Evolutionary conservation across 1,140 invertebrate genomes (phyloP), one percentile per base, ranked within the genome.

Genomic region (Drosophila melanica): DNA sequence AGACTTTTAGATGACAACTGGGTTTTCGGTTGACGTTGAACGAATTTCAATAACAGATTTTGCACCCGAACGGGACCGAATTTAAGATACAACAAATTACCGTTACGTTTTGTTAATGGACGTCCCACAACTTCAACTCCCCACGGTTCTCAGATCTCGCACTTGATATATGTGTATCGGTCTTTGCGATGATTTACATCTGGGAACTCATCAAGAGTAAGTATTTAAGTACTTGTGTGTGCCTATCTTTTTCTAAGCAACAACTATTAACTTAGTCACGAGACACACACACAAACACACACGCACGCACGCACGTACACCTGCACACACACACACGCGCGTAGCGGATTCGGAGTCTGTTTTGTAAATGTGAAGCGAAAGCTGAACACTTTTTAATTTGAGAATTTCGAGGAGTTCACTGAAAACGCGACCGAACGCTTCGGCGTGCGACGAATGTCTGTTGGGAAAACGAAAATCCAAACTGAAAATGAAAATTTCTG

Each of bases 11-110:
- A 87, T 87, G 65, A 77, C 55, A 58, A 45, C 20, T 14, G 64
- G 10, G 9, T 53, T 57, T 57, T 27, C 45, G 41, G n/a, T 68
- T 59, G 37, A 47, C 57, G 65, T 53, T 62, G 47, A 37, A 50
- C 27, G n/a, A 72, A 86, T 86, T 89, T 86, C 71, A 87, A 86
- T 86, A 74, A 73, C 82, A 87, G 76, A 86, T 86, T 86, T 79
- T 86, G 82, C 79, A 87, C 82, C 59, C 58, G 68, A 68, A 30
- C 16, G 58, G 39, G 20, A 35, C 37, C 27, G 35, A 39, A 16
- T 30, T 67, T 51, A 48, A 44, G 30, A 44, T 69, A 51, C 41
- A 66, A 14, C 63, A 57, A 23, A 35, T 35, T 66, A 23, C 51
- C 63, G 63, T 66, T 66, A 60, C 58, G 55, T 23, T 18, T 42